Evolutionary conservation across 2,113 vertebrate genomes (phyloP).

Genomic region (Pagrus major): DNA sequence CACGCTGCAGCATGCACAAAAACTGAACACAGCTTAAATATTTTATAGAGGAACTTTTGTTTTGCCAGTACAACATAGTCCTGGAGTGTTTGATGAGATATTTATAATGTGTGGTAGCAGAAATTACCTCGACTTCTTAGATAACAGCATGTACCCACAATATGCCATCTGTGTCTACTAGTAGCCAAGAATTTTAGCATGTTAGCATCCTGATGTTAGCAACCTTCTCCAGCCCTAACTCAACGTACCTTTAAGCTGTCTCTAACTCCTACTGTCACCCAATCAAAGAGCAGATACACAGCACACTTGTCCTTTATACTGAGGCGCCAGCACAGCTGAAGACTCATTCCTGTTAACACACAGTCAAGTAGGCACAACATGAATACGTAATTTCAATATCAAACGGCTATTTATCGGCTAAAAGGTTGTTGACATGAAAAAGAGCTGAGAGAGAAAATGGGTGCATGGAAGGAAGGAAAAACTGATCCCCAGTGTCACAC

Average conservation of each 20-base stretch:
- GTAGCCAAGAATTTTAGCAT: neutral
- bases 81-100: slow-evolving; percentile 8
- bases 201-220: no score
- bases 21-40: slow-evolving; percentile 35
- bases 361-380: neutral
- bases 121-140: neutral
- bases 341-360: no score
- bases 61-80: slow-evolving; percentile 7
- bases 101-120: neutral
- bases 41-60: slow-evolving; percentile 35
- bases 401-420: slow-evolving; percentile 17
- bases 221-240: neutral
- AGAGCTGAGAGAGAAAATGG: slow-evolving; percentile 4
- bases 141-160: neutral
- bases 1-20: neutral
- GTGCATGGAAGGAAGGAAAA: neutral
- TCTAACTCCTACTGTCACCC: neutral
- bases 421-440: slow-evolving; percentile 8
- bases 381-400: slow-evolving; percentile 19
- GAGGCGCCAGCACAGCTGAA: neutral
- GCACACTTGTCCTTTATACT: neutral
- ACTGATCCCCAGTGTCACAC: no score
- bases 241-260: neutral
- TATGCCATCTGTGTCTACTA: neutral
- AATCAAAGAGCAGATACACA: neutral